A percentile compares a stretch with the other conserved stretches of the same genome.
Conservation (phyloP, 2,888 invertebrate species). For the Macropis europaea region DNA sequence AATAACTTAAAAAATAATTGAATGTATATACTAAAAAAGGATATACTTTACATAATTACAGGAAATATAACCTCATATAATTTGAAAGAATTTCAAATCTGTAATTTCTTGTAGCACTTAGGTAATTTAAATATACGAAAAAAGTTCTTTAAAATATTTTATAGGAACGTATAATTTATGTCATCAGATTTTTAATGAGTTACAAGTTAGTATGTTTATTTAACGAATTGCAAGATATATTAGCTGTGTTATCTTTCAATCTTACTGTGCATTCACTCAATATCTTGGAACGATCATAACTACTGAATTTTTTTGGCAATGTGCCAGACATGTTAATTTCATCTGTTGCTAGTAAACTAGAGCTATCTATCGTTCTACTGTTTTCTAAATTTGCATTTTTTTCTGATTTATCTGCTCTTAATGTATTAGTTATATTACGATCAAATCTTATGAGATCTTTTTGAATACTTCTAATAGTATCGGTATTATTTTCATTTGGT, state of each 20-base stretch:
- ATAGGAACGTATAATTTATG: conserved; percentile 51
- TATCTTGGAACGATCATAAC: conserved; percentile 72
- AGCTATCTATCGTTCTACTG: conserved; percentile 63
- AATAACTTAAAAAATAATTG: neutral
- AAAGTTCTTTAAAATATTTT: conserved; percentile 31
- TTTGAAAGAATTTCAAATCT: conserved; percentile 30
- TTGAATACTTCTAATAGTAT: conserved; percentile 72
- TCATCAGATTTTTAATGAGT: conserved; percentile 40
- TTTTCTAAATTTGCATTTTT: conserved; percentile 73
- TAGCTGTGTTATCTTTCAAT: conserved; percentile 67
- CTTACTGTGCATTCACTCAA: conserved; percentile 69
- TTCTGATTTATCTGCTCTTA: conserved; percentile 72
- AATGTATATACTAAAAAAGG: neutral
- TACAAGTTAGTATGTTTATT: conserved; percentile 70
- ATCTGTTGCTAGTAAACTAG: conserved; percentile 65
- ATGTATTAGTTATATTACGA: conserved; percentile 71
- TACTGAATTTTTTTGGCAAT: conserved; percentile 70
- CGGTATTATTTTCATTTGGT: conserved; percentile 69
- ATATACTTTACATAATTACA: conserved; percentile 28
- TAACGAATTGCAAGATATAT: conserved; percentile 72
- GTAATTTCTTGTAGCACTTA: conserved; percentile 29
- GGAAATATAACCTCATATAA: conserved; percentile 41
- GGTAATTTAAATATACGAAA: conserved; percentile 30
- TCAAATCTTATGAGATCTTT: conserved; percentile 76
- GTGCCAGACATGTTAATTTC: conserved; percentile 70